Base-by-base conservation (phyloP, 2,888 invertebrate species). In the Platynereis dumerilii region DNA sequence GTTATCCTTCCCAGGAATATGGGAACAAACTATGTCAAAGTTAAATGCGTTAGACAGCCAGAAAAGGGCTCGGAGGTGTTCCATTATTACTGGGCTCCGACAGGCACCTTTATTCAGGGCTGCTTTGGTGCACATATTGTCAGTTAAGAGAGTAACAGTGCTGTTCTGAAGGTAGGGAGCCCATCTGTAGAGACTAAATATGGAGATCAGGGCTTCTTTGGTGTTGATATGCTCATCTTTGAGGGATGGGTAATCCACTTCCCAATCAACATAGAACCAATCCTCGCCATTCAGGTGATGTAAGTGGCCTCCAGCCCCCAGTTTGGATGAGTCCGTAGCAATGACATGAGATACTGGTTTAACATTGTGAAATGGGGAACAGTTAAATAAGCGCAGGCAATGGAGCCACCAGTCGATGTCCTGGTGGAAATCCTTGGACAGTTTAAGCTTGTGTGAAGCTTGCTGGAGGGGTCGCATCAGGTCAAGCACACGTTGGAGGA, bases 51-150 rank as follows among this genome's bases (percentile, higher is more conserved):
- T 52, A 10, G 29, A 26, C 15, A 52, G 17, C 53, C 60, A 60
- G 24, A 60, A 52, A 7, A 60, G 7, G 10, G 2, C 1, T 10
- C 60, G 1, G 12, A 60, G 17, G 7, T 27, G 10, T 2, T 2
- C 2, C 60, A 60, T 60, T 2, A 60, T 24, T 7, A 20, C 3
- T 2, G 34, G 34, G 28, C 52, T 29, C 7, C n/a, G 22, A 10
- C 53, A 55, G n/a, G 56, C 20, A 2, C 55, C 62, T 26, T 62
- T 62, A 55, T 62, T 62, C 2, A 62, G 27, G 24, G 55, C 42
- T 10, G 42, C 56, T 7, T 39, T 28, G 1, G 62, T 55, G 1
- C 17, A 20, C 44, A 42, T 26, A 27, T 62, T 62, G 44, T 62
- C 62, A 42, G 39, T 24, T 26, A 52, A 29, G 20, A 52, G n/a